These are phyloP conservation scores for Diphyllodes magnificus DNA, from an alignment of 2,113 vertebrate genomes.

Conservation along the genomic window DNA sequence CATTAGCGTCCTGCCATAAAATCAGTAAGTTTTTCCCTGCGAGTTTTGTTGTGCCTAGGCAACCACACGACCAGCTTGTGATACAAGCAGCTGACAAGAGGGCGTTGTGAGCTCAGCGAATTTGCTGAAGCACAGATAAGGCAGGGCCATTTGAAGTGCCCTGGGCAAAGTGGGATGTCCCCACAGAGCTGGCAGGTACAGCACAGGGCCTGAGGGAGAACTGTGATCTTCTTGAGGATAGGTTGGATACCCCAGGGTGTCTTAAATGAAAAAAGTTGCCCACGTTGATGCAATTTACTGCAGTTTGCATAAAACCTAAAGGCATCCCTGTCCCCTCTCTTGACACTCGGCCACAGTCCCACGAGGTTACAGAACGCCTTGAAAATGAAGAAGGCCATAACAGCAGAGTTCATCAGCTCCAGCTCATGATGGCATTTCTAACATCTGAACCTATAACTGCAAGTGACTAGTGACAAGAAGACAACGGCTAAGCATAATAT, in stretches of 20 bases:
- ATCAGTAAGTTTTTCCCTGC: neutral
- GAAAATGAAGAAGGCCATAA: neutral
- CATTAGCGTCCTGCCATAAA: neutral
- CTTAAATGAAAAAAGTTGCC: neutral
- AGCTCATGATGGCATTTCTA: neutral
- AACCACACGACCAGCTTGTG: accelerated
- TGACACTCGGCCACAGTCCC: accelerated
- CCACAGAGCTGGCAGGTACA: neutral
- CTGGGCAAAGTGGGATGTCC: neutral
- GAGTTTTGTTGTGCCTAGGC: neutral
- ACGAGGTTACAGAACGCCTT: accelerated
- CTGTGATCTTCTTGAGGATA: neutral
- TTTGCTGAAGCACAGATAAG: neutral
- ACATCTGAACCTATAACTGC: conserved; percentile 6
- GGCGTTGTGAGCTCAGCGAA: neutral
- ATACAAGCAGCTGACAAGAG: neutral
- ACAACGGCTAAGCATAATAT: conserved; percentile 53
- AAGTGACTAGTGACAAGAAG: conserved; percentile 44
- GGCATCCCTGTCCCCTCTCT: neutral
- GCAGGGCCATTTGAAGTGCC: neutral
- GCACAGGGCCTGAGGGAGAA: neutral
- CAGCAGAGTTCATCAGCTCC: neutral
- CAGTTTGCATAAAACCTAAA: neutral
- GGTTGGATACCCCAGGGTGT: neutral
- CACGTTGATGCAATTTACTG: neutral